These are phyloP conservation scores for Neodon shergylaensis DNA, from an alignment of 2,113 vertebrate genomes.

Conservation along the genomic window DNA sequence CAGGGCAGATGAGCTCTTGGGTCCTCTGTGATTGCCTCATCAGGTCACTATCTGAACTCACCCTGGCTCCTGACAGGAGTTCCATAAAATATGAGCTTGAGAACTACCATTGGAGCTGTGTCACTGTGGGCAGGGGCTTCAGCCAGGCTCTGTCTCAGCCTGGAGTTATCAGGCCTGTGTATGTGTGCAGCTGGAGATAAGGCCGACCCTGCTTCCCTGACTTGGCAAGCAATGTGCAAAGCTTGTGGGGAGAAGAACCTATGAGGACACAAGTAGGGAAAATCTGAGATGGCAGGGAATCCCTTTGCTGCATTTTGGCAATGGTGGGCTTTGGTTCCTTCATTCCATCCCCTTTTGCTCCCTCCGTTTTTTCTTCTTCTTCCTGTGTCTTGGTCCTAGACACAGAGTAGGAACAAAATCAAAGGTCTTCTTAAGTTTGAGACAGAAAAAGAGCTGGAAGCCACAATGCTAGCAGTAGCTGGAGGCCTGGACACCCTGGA, in stretches of 20 bases:
- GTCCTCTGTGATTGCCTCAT: rapidly evolving
- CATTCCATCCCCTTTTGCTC: background rate
- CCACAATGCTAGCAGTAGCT: background rate
- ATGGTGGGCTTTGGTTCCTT: background rate
- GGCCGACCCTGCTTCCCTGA: background rate
- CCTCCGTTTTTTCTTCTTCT: background rate
- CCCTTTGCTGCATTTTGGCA: background rate
- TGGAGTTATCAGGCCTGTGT: slow-evolving; percentile 67
- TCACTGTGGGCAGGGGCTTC: background rate
- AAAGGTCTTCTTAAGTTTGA: background rate
- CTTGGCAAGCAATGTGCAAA: slow-evolving; percentile 27
- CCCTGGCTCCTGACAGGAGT: slow-evolving; percentile 1
- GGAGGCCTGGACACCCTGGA: background rate
- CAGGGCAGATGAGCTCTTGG: rapidly evolving
- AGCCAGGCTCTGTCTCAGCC: background rate
- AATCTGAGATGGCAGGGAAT: background rate
- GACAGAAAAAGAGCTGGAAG: background rate
- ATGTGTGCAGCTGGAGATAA: slow-evolving; percentile 63
- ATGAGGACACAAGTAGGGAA: background rate
- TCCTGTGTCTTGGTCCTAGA: background rate
- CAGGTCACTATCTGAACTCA: background rate
- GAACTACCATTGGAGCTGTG: background rate
- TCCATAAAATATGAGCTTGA: slow-evolving; percentile 41
- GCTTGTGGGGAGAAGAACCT: background rate
- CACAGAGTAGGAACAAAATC: background rate